Percentiles rank a stretch among this genome's conserved stretches.
phyloP scores from a whole-genome alignment of 2,797 vertebrate genomes.

The Acomys russatus region DNA sequence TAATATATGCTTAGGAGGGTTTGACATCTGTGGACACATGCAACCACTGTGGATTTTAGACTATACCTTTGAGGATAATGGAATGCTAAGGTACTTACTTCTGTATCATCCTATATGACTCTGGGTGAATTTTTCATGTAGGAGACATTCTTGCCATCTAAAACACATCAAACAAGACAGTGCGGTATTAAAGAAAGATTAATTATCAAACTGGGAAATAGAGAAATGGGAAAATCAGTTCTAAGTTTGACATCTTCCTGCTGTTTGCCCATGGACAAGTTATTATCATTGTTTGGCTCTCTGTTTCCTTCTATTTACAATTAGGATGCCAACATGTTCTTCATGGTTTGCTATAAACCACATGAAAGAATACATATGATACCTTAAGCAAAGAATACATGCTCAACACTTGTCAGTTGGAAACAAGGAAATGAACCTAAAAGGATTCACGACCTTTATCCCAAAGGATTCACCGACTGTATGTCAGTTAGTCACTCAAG shows the following conservation, averaged over 20 bases:
- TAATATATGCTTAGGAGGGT: background rate
- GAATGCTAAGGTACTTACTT: background rate
- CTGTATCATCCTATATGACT: background rate
- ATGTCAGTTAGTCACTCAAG: background rate
- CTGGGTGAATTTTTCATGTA: background rate
- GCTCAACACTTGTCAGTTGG: background rate
- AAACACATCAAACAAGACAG: conserved; percentile 14
- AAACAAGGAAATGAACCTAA: conserved; percentile 3
- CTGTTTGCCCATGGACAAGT: conserved; percentile 10
- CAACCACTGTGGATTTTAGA: background rate
- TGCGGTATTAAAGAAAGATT: background rate
- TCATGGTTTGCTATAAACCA: background rate
- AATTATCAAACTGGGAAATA: conserved; percentile 20
- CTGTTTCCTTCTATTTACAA: conserved; percentile 42
- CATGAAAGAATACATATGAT: conserved; percentile 10
- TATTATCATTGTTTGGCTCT: background rate
- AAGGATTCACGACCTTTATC: background rate
- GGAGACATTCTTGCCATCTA: background rate
- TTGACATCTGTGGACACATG: background rate
- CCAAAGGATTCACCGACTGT: background rate
- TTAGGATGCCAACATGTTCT: conserved; percentile 1
- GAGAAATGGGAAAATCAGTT: background rate
- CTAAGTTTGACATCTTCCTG: conserved; percentile 38
- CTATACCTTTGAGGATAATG: background rate
- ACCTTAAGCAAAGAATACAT: background rate